These are phyloP conservation scores for Agelastica alni DNA, from an alignment of 2,888 invertebrate genomes.

Conservation along the genomic window DNA sequence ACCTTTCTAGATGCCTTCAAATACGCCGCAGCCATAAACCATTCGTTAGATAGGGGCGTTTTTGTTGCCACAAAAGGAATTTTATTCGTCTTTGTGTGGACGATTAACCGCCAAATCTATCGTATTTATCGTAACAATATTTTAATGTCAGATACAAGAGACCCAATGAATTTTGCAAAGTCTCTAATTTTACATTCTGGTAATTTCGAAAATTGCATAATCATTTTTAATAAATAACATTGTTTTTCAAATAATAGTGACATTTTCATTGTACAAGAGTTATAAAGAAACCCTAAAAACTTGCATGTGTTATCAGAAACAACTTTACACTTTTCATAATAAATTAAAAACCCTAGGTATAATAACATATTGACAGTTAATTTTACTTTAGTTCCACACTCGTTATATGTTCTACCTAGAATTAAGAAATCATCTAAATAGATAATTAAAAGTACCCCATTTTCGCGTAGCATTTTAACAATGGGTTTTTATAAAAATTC, in stretches of 20 bases:
- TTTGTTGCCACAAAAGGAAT: too few relatives aligned
- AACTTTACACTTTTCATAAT: constrained; percentile 14
- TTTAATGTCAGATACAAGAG: neutral
- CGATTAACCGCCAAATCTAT: too few relatives aligned
- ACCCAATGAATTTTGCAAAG: neutral
- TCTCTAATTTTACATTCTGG: neutral
- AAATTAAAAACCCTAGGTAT: constrained; percentile 24
- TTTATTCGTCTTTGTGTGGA: too few relatives aligned
- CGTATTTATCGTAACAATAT: too few relatives aligned
- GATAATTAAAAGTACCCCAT: constrained; percentile 27
- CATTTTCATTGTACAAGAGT: neutral
- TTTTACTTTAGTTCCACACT: constrained; percentile 14
- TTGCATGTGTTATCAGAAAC: constrained; percentile 3
- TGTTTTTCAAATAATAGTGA: neutral
- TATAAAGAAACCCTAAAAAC: neutral
- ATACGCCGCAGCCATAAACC: too few relatives aligned
- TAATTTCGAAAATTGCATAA: neutral
- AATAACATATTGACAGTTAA: constrained; percentile 5
- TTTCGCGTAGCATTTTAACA: constrained; percentile 25
- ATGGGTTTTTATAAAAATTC: constrained; percentile 40
- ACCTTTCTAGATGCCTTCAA: too few relatives aligned
- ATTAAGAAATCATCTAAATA: constrained; percentile 35
- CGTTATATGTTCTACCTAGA: constrained; percentile 17
- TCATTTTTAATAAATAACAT: neutral
- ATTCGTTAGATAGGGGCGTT: too few relatives aligned